phyloP scores from a whole-genome alignment of 1,140 invertebrate genomes.

The Macrobrachium nipponense region DNA sequence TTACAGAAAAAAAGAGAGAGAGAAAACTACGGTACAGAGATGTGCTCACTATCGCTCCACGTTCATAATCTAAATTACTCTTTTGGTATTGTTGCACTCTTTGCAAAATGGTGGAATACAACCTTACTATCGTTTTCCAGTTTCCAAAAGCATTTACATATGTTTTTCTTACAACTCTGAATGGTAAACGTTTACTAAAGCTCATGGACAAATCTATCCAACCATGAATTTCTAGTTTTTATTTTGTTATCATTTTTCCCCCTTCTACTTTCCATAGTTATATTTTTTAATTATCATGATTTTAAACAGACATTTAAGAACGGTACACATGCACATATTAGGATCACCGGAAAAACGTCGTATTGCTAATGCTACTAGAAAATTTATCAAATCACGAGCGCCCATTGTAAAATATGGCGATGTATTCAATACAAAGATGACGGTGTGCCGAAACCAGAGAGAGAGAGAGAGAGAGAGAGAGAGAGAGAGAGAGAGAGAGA shows the following conservation, averaged over 20 bases:
- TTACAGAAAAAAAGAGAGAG: neutral
- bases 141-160: neutral
- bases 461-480: slow-evolving; percentile 32
- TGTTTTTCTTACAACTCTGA: neutral
- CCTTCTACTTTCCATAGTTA: no score
- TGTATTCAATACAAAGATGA: neutral
- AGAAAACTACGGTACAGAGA: no score
- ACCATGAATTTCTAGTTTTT: no score
- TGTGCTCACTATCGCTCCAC: no score
- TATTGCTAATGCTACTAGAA: slow-evolving; percentile 30
- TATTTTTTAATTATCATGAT: no score
- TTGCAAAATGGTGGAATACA: neutral
- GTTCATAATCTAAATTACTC: no score
- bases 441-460: neutral
- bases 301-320: no score
- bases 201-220: no score
- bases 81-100: no score
- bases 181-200: no score
- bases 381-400: slow-evolving; percentile 41
- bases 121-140: neutral
- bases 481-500: slow-evolving; percentile 30
- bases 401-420: slow-evolving; percentile 32
- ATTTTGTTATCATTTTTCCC: no score
- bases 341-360: no score
- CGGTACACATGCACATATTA: slow-evolving; percentile 7